phyloP scores from a whole-genome alignment of 2,113 vertebrate species.

The Oophaga pumilio region DNA sequence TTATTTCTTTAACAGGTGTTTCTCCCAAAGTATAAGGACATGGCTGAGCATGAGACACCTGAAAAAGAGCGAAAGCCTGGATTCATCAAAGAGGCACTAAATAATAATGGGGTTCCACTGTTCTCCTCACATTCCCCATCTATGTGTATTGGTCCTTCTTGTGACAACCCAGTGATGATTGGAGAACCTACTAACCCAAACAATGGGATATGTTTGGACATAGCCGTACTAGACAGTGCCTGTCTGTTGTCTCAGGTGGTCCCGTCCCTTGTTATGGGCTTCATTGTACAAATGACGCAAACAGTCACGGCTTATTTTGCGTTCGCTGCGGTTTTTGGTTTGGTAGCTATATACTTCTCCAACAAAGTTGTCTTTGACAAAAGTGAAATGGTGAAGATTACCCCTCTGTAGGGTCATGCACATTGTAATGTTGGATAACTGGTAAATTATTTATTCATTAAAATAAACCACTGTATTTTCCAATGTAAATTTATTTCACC shows the following conservation, averaged over 20 bases:
- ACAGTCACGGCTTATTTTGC: conserved; percentile 83
- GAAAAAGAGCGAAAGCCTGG: conserved; percentile 62
- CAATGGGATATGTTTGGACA: conserved; percentile 83
- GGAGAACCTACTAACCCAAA: conserved; percentile 61
- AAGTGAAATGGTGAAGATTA: conserved; percentile 73
- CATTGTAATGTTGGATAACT: background rate
- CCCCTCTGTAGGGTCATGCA: conserved; percentile 55
- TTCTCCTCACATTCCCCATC: conserved; percentile 51
- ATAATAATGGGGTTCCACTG: conserved; percentile 65
- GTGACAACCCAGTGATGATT: conserved; percentile 66
- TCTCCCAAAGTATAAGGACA: conserved; percentile 72
- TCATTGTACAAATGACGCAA: conserved; percentile 80
- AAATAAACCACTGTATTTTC: background rate
- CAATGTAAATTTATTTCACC: background rate
- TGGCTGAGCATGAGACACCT: conserved; percentile 60
- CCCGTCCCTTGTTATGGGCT: conserved; percentile 81
- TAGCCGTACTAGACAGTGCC: conserved; percentile 86
- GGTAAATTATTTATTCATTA: background rate
- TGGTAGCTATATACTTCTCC: conserved; percentile 82
- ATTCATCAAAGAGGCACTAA: conserved; percentile 67
- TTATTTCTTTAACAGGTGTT: conserved; percentile 72
- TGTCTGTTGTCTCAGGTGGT: conserved; percentile 86
- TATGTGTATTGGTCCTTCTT: conserved; percentile 68
- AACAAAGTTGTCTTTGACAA: conserved; percentile 80
- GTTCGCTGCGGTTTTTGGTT: conserved; percentile 74